phyloP scores from a whole-genome alignment of 2,797 vertebrate genomes.

The Syngnathus acus region DNA sequence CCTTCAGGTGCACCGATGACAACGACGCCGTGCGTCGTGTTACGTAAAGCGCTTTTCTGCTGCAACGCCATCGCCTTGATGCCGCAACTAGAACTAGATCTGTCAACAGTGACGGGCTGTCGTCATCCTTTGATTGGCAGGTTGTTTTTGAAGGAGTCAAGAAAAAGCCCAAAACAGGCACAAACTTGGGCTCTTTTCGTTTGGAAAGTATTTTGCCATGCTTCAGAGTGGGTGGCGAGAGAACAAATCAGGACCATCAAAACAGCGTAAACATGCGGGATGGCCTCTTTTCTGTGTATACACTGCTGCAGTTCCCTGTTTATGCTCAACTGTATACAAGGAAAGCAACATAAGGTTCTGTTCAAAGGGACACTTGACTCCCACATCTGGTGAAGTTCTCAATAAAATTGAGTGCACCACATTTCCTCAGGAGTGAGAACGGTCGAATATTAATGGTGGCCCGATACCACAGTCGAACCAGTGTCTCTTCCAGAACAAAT shows the following conservation, averaged over 20 bases:
- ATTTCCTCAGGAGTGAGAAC: conserved; percentile 5
- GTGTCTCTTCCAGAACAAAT: not conserved
- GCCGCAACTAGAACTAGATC: conserved; percentile 11
- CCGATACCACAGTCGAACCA: not conserved
- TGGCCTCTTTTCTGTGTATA: conserved; percentile 34
- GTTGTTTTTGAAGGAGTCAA: conserved; percentile 23
- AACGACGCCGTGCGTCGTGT: conserved; percentile 21
- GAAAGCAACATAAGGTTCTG: conserved; percentile 23
- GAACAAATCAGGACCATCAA: conserved; percentile 22
- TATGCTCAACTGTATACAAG: conserved; percentile 28
- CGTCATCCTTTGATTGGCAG: conserved; percentile 44
- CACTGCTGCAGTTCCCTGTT: conserved; percentile 7
- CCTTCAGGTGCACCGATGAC: conserved; percentile 40
- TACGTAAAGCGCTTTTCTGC: conserved; percentile 32
- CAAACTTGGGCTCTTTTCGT: conserved; percentile 45
- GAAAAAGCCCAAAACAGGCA: conserved; percentile 26
- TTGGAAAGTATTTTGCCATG: conserved; percentile 24
- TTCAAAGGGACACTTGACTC: conserved; percentile 43
- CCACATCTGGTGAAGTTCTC: not conserved
- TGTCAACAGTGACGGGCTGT: conserved; percentile 31
- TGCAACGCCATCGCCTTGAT: conserved; percentile 32
- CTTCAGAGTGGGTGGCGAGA: conserved; percentile 43
- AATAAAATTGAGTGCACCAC: conserved; percentile 34
- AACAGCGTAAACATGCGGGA: conserved; percentile 43
- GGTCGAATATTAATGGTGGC: not conserved